phyloP scores from a whole-genome alignment of 2,113 vertebrate genomes.

The Tyrannus savana region DNA sequence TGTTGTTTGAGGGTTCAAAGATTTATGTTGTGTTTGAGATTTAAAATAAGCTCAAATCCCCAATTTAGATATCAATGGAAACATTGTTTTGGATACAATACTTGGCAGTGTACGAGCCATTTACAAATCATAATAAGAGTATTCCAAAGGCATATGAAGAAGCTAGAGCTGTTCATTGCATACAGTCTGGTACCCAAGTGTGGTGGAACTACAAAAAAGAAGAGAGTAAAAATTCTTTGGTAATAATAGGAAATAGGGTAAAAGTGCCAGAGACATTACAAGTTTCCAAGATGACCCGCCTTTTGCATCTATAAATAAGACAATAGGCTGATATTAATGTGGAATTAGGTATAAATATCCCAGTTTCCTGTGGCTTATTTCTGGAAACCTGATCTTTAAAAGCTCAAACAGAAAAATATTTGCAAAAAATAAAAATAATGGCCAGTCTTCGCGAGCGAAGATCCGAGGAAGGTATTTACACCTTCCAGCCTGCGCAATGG shows the following conservation, averaged over 20 bases:
- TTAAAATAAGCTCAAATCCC: not conserved
- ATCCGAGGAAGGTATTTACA: too few relatives aligned
- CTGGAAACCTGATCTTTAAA: not conserved
- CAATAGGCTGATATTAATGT: not conserved
- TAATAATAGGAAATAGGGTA: not conserved
- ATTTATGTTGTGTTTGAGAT: not conserved
- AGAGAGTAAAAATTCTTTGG: not conserved
- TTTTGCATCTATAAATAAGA: not conserved
- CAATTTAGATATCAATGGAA: not conserved
- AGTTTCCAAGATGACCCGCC: not conserved
- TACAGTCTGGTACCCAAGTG: not conserved
- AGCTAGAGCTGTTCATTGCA: not conserved
- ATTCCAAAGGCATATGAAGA: not conserved
- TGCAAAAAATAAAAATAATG: too few relatives aligned
- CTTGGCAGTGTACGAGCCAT: not conserved
- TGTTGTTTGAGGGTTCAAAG: not conserved
- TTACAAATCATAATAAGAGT: not conserved
- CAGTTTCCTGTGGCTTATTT: not conserved
- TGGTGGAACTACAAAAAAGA: not conserved
- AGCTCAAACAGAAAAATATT: conserved; percentile 39
- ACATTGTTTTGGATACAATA: not conserved
- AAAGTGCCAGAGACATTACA: not conserved
- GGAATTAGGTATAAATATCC: not conserved
- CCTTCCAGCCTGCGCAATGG: too few relatives aligned
- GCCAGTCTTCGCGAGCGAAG: too few relatives aligned